Evolutionary conservation across 2,113 vertebrate genomes (phyloP), one percentile per base, ranked within the genome.

Genomic region (Benitochromis conjunctus): DNA sequence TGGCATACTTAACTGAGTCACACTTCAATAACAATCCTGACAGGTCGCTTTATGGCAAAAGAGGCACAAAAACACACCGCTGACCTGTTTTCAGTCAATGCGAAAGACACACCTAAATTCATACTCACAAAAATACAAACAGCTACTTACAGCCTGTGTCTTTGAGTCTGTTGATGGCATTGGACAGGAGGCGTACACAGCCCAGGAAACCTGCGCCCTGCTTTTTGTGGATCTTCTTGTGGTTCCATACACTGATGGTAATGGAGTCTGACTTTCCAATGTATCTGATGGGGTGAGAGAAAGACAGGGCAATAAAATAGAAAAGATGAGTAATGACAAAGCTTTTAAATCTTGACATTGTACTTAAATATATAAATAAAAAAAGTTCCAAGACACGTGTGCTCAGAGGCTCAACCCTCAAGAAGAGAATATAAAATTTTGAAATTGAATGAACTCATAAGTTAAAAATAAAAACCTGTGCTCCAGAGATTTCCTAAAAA

Each of bases 191-290:
- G 36, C 99, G 98, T 51, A 99, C 98, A 88, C 99, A 99, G 88
- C 98, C 99, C 81, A 99, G 97, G 95, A 99, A 99, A 38, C 99
- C 99, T 36, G 99, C 99, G 13, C 99, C 99, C 92, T 99, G 99
- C 94, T 99, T 99, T 97, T 99, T 99, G 95, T 99, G 99, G 88
- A 99, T 99, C 95, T 99, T 99, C 96, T 99, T 99, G 95, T 99
- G 98, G 95, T 99, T 99, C 99, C 99, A 99, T 43, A 99, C 98
- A 2, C 99, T 99, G 95, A 99, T 99, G 1, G 99, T 99, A 94
- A 99, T 99, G 34, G 99, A 99, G 95, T 99, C 99, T 0, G 98
- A 97, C 90, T 99, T 99, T 86, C 99, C 98, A 81, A 99, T 99
- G 77, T 99, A 99, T 88, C 99, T 99, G 94, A 83, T 38, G 86